Base-by-base conservation (phyloP, 2,113 vertebrate species). In the Trachemys scripta region DNA sequence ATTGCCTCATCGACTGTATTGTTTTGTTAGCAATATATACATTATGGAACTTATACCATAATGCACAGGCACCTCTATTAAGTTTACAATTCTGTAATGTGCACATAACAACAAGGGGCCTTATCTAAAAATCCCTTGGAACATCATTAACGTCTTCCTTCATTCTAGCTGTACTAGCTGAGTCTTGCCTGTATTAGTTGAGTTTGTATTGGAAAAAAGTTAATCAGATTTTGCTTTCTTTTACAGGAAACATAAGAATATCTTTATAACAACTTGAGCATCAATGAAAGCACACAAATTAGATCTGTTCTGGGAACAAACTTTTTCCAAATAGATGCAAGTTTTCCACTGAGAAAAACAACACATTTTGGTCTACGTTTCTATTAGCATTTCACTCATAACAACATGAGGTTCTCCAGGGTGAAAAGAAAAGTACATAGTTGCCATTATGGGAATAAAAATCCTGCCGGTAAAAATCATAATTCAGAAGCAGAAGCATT, bases 401-500 rank as follows among this genome's bases (percentile, higher is more conserved):
- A 47, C 90, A 90, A 85, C 72, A 5, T 50, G 49, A 81, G 5
- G n/a, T 62, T 89, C 93, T 81, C 49, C 19, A 25, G 57, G 22
- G n/a, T 59, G 85, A 93, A 85, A 50, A 69, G 38, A 84, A 96
- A 95, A 78, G 51, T 75, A 76, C 79, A n/a, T 89, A 31, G 89
- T 93, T 96, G 6, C 62, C 31, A 82, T 94, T 97, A 92, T 45
- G 14, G 83, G 57, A 84, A 92, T 62, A 94, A 93, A 96, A 94
- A 89, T 89, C 92, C 85, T 93, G 35, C 80, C 94, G 92, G 91
- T 79, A 96, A 84, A 96, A 95, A 93, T 94, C 47, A 10, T 95
- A 78, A 90, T 94, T 96, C 82, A 75, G 91, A 95, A 95, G 38
- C 80, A 91, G 72, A 83, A 87, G 8, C 81, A 35, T 96, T 92